phyloP scores from a whole-genome alignment of 2,888 invertebrate species.

The Caenorhabditis sp. region DNA sequence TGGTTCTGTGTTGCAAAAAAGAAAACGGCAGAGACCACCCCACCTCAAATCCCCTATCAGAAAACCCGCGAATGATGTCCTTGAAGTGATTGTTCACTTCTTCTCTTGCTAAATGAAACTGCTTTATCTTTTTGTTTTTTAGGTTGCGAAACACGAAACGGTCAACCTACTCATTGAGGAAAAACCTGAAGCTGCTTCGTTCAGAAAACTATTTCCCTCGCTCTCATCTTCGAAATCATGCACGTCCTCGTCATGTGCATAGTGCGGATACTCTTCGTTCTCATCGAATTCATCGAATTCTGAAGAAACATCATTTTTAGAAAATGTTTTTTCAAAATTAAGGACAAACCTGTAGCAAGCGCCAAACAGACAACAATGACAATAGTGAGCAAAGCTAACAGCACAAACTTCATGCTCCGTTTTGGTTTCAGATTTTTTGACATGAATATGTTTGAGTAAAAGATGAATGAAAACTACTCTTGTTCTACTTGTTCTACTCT shows the following conservation, averaged over 20 bases:
- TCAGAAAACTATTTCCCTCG: not conserved
- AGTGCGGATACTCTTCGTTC: not conserved
- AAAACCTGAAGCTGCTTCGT: not conserved
- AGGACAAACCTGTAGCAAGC: conserved; percentile 19
- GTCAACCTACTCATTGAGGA: conserved; percentile 4
- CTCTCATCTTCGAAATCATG: conserved; percentile 14
- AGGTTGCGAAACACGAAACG: conserved; percentile 2
- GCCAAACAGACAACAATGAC: conserved; percentile 17
- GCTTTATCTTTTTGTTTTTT: too few relatives aligned
- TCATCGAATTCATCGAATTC: conserved; percentile 12
- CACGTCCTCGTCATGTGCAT: conserved; percentile 24
- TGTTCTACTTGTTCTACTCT: not conserved
- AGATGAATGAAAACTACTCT: not conserved
- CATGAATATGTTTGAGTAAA: conserved; percentile 23
- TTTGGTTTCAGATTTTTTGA: conserved; percentile 11
- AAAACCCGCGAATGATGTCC: conserved; percentile 58
- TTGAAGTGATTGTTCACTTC: conserved; percentile 40
- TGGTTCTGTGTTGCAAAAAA: too few relatives aligned
- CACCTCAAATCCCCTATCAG: conserved; percentile 55
- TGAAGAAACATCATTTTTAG: not conserved
- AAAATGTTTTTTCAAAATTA: not conserved
- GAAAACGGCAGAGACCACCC: not conserved
- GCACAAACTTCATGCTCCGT: conserved; percentile 39
- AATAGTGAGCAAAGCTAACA: conserved; percentile 9
- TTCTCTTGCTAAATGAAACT: conserved; percentile 37